Base-by-base conservation (phyloP, 2,113 vertebrate species). In the Psilopsiagon aurifrons region DNA sequence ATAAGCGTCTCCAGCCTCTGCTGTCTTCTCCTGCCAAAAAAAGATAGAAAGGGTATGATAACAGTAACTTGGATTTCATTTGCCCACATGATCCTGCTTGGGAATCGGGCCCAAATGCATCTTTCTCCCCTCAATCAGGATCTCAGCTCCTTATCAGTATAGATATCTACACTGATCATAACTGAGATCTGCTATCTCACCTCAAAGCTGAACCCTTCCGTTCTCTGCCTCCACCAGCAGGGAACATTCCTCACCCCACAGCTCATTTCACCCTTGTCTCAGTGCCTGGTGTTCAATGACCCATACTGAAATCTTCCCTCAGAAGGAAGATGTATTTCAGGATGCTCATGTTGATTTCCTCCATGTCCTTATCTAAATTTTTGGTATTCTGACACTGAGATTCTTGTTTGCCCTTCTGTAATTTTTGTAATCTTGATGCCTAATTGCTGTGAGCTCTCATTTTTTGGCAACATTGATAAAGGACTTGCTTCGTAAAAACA, bases 381-480 rank as follows among this genome's bases (percentile, higher is more conserved):
- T 82, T 82, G 62, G 39, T 57, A 64, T 79, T 94, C 41, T 54
- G 27, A 64, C 44, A 68, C 52, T 4, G 8, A 62, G 28, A 57
- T 70, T 88, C n/a, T 84, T 6, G 1, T 79, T 88, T 88, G 63
- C 46, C 57, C 17, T 66, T 54, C 80, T 73, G n/a, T 89, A 94
- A 84, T 82, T 94, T 89, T 89, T 92, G n/a, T 79, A 57, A 33
- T 87, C 68, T 83, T 0, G 0, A 75, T 46, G 69, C 25, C 68
- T 83, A 46, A 54, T 84, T 92, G 70, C 77, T 89, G 31, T 52
- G 70, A 95, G 74, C 52, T 93, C 64, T 92, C 52, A 37, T 73
- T 92, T 96, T 95, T 94, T 91, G 77, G 88, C 90, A 95, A 75
- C 70, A 37, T 11, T 62, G 70, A 91, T 94, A 86, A 76, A 96